A percentile compares a stretch with the other conserved stretches of the same genome.
These are phyloP conservation scores for Anguilla rostrata DNA, from an alignment of 2,113 vertebrate genomes.

Conservation along the genomic window DNA sequence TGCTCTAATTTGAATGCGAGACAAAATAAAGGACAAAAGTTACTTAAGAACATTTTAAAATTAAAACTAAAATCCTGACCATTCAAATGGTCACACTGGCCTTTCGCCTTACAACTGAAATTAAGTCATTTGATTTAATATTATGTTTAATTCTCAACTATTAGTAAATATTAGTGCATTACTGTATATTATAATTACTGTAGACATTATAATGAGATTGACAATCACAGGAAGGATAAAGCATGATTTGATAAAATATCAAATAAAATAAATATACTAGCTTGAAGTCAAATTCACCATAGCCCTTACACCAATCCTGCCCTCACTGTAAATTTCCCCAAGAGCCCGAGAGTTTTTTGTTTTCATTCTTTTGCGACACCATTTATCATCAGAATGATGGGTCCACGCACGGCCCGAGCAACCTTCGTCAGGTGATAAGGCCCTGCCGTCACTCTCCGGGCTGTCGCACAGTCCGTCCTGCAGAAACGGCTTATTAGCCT, in stretches of 20 bases:
- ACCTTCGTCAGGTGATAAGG: constrained; percentile 7
- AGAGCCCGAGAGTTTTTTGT: not conserved
- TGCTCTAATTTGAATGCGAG: not conserved
- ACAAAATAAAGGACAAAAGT: not conserved
- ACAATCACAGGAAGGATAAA: not conserved
- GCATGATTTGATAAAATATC: not conserved
- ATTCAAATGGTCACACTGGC: not conserved
- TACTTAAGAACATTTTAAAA: no score
- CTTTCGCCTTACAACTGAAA: not conserved
- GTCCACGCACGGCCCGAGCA: not conserved
- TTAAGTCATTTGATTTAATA: not conserved
- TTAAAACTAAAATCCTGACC: not conserved
- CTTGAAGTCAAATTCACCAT: not conserved
- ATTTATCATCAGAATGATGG: not conserved
- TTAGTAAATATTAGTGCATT: not conserved
- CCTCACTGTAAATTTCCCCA: not conserved
- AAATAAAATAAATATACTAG: not conserved
- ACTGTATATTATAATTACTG: not conserved
- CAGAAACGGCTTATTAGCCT: not conserved
- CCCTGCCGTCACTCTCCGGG: not conserved
- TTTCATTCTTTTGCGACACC: not conserved
- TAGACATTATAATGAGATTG: not conserved
- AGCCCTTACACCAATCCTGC: not conserved
- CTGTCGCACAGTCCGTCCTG: not conserved
- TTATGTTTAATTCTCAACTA: not conserved